Base-by-base conservation (phyloP, 1,140 invertebrate species). In the Nasonia vitripennis region DNA sequence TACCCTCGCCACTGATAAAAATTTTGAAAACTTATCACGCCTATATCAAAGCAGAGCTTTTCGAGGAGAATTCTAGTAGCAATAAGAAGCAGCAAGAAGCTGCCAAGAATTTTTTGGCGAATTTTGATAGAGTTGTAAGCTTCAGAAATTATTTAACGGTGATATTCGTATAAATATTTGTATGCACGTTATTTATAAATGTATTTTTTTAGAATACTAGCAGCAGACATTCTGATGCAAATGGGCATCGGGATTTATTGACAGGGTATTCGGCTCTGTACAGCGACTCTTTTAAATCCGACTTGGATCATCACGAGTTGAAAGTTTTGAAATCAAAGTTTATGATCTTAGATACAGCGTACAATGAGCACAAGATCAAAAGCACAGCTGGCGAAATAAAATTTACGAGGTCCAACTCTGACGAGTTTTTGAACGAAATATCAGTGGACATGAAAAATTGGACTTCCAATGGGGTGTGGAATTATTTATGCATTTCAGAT, bases 381-480 rank as follows among this genome's bases (percentile, higher is more conserved):
- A 41, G 2, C 7, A 62, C 2, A 27, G 68, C 51, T 0, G 81
- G 81, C 12, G 37, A 83, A 20, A 37, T 86, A 10, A 73, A 70
- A n/a, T 79, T 83, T 20, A 9, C 1, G 0, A 73, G 67, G 12
- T 41, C 80, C 0, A 11, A 78, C 17, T 67, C 62, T 1, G 14
- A 73, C 41, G 75, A 74, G 9, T 2, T 51, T 11, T n/a, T 1
- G 20, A 20, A 74, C 2, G 74, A 82, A 12, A 34, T 85, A 41
- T 7, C 23, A 7, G 0, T 45, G 5, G 86, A 74, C 68, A 78
- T 79, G 78, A 71, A 84, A 67, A 87, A 48, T 81, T 92, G 89
- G 89, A 89, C 90, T 45, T 89, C 87, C 11, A 91, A 91, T 74
- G 92, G 91, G 17, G 83, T 93, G 80, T 93, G 92, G 92, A 93